Evolutionary conservation across 2,113 vertebrate genomes (phyloP).

Genomic region (Oncorhynchus kisutch): DNA sequence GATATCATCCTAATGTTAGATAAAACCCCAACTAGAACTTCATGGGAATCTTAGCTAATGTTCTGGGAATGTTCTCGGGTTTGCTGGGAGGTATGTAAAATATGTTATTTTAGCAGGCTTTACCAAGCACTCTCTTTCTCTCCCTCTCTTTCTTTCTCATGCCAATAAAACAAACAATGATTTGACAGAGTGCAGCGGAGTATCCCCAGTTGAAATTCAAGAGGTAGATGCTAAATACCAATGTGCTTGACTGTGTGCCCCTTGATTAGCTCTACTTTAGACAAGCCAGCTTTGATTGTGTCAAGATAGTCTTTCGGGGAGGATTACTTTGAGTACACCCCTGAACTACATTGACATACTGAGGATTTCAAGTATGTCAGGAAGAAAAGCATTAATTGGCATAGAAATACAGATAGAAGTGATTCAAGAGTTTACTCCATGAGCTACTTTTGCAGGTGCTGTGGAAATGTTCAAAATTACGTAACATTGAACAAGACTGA

Average conservation of each 20-base stretch:
- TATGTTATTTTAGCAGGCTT: background rate
- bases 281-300: constrained; percentile 74
- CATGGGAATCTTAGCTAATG: too few species aligned
- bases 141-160: constrained; percentile 1
- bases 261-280: constrained; percentile 76
- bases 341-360: constrained; percentile 58
- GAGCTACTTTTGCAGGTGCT: background rate
- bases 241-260: constrained; percentile 67
- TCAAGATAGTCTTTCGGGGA: constrained; percentile 66
- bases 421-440: background rate
- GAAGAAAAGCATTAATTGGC: constrained; percentile 72
- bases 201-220: constrained; percentile 54
- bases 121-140: background rate
- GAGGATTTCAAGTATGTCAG: constrained; percentile 63
- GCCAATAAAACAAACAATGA: constrained; percentile 1
- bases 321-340: constrained; percentile 68
- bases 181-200: constrained; percentile 4
- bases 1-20: too few species aligned
- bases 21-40: too few species aligned
- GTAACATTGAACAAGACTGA: background rate
- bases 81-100: background rate
- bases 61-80: too few species aligned
- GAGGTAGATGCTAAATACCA: constrained; percentile 61
- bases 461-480: background rate
- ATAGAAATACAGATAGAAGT: constrained; percentile 56